Evolutionary conservation across 2,797 vertebrate genomes (phyloP), one percentile per base, ranked within the genome.

Genomic region (Gobio occitaniae): DNA sequence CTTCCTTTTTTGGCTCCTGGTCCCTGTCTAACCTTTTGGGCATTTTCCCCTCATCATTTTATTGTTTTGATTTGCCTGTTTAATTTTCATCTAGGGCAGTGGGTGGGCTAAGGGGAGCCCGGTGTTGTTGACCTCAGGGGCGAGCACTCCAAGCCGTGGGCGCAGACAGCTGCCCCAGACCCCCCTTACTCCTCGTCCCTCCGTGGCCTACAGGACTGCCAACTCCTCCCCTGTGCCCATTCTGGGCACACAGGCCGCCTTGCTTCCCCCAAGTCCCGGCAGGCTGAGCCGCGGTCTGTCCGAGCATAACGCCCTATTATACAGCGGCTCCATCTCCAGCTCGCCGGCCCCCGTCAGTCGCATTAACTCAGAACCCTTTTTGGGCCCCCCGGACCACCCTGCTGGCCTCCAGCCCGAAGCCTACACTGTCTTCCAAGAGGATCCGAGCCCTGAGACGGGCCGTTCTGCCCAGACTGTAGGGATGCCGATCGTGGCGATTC

Each of bases 141-240:
- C 95, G 93, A 97, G 97, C 95, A 97, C 96, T 85, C 95, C 97
- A 1, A 96, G 96, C 93, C 96, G 95, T 5, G 96, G 96, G 87
- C 97, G 97, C 91, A 96, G 98, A 92, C 97, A 98, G 95, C 97
- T 99, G 88, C 98, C 98, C 83, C 97, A 97, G 96, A 98, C 96
- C 80, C 97, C 97, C 63, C 94, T 96, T 89, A 97, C 96, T 84
- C 97, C 96, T 4, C 96, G 97, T 21, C 98, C 97, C 86, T 97
- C 94, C 90, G 95, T 99, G 94, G 96, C 96, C 89, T 98, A 97
- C 96, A 97, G 97, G 96, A 99, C 97, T 84, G 97, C 97, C 90
- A 96, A 96, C 93, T 98, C 97, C 87, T 98, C 97, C 75, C 97
- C 97, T 0, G 95, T 98, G 89, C 96, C 96, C 93, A 96, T 96